A percentile compares a stretch with the other conserved stretches of the same genome.
Evolutionary conservation across 2,113 vertebrate species (phyloP).

Genomic region (Orycteropus afer): DNA sequence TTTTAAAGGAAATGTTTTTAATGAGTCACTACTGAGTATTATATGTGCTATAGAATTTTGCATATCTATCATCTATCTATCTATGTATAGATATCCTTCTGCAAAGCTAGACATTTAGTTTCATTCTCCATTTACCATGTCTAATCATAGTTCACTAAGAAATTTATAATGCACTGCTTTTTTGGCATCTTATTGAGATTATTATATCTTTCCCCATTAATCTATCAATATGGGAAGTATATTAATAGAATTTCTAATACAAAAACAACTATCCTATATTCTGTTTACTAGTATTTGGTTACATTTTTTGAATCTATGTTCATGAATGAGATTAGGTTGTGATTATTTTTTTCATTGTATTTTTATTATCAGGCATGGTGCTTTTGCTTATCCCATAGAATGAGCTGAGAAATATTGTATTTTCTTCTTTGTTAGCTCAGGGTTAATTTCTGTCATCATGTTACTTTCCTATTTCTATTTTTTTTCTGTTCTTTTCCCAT

Average conservation of each 20-base stretch:
- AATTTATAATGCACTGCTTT: not conserved
- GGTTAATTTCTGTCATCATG: no score
- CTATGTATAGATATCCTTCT: no score
- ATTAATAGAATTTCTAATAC: not conserved
- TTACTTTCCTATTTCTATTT: no score
- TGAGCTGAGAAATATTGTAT: not conserved
- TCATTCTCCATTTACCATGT: no score
- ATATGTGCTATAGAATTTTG: not conserved
- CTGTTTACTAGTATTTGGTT: not conserved
- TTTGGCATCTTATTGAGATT: not conserved
- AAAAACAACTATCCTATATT: not conserved
- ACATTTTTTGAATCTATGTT: no score
- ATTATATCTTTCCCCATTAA: not conserved
- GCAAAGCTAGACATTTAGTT: not conserved
- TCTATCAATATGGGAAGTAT: not conserved
- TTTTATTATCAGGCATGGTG: not conserved
- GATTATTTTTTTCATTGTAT: not conserved
- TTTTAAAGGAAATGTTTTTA: not conserved
- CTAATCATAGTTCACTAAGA: not conserved
- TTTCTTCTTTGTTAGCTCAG: not conserved
- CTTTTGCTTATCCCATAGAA: not conserved
- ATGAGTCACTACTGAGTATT: not conserved
- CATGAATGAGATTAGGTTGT: not conserved
- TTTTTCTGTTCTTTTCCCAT: not conserved
- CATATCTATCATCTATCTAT: no score